Percentiles rank a stretch among this genome's conserved stretches.
phyloP scores from a whole-genome alignment of 2,888 invertebrate species.

The Eremobia ochroleuca region DNA sequence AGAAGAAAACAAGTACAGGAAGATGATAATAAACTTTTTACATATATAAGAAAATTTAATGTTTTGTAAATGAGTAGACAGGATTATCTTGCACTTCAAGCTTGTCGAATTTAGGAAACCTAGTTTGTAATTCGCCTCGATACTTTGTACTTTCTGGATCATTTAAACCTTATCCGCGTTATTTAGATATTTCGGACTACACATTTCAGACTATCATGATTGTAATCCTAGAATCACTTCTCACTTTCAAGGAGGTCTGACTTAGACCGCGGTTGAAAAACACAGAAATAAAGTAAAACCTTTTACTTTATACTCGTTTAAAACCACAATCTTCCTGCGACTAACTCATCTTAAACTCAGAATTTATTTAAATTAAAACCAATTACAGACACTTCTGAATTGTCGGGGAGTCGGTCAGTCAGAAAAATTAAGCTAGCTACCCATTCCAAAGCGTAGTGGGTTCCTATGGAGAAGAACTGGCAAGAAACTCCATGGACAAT shows the following conservation, averaged over 20 bases:
- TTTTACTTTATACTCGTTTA: background rate
- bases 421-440: background rate
- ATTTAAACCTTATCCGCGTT: background rate
- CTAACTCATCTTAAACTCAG: too few relatives aligned
- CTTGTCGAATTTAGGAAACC: background rate
- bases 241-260: background rate
- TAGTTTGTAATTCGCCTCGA: background rate
- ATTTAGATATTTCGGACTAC: background rate
- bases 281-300: background rate
- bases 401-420: background rate
- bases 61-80: background rate
- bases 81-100: background rate
- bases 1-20: background rate
- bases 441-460: background rate
- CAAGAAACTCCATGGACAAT: background rate
- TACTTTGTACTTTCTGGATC: background rate
- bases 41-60: background rate
- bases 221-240: background rate
- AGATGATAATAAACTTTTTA: background rate
- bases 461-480: too few relatives aligned
- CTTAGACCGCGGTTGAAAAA: background rate
- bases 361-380: background rate
- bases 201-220: background rate
- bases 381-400: background rate
- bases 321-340: too few relatives aligned